Evolutionary conservation across 2,888 invertebrate species (phyloP).

Genomic region (Drosophila trichaetosa): DNA sequence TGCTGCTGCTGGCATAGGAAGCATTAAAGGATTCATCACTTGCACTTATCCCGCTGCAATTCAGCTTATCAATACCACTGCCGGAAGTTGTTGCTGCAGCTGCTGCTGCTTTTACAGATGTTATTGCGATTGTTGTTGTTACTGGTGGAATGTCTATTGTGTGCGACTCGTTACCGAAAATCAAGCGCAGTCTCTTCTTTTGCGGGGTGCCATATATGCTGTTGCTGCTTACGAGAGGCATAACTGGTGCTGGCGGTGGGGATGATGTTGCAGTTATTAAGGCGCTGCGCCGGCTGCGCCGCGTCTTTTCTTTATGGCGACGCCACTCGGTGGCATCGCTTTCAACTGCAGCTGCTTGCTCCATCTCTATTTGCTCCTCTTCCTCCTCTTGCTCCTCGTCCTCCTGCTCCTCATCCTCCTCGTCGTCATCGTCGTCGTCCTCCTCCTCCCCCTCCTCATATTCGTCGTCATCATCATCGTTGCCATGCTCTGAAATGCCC

Average conservation of each 20-base stretch:
- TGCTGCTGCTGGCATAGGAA: conserved; percentile 61
- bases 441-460: conserved; percentile 33
- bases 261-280: conserved; percentile 18
- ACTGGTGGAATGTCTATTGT: conserved; percentile 93
- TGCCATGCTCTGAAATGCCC: conserved; percentile 87
- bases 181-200: conserved; percentile 93
- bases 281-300: conserved; percentile 56
- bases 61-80: conserved; percentile 63
- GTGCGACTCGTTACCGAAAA: conserved; percentile 95
- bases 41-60: conserved; percentile 55
- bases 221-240: conserved; percentile 23
- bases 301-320: conserved; percentile 43
- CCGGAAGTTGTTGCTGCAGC: conserved; percentile 17
- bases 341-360: conserved; percentile 8
- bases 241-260: conserved; percentile 14
- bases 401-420: conserved; percentile 6
- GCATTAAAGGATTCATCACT: conserved; percentile 71
- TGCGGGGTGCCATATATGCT: conserved; percentile 87
- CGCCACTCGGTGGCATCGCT: conserved; percentile 27
- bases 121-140: conserved; percentile 31
- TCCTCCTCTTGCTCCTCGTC: conserved; percentile 9
- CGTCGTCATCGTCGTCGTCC: conserved; percentile 10
- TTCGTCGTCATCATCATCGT: conserved; percentile 74
- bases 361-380: conserved; percentile 15
- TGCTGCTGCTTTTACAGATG: conserved; percentile 7